Percentiles rank a stretch among this genome's conserved stretches.
phyloP scores from a whole-genome alignment of 1,140 invertebrate species.

The Scylla paramamosain region DNA sequence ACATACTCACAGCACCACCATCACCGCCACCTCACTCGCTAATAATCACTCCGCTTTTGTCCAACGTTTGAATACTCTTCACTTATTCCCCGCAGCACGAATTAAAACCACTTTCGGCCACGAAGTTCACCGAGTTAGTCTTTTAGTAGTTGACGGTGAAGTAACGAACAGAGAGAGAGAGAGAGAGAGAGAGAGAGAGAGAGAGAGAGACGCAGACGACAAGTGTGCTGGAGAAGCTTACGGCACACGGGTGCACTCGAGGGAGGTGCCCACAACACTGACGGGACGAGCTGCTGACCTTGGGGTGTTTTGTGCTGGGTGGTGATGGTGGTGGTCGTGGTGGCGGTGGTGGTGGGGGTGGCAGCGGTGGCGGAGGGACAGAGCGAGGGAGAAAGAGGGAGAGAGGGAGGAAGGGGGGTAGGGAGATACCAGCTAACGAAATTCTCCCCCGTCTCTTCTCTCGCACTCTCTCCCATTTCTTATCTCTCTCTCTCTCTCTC shows the following conservation, averaged over 20 bases:
- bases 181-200: not conserved
- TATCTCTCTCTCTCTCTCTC: no score
- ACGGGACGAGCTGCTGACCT: not conserved
- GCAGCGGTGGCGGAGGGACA: not conserved
- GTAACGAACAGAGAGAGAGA: not conserved
- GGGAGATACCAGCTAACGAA: not conserved
- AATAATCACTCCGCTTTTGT: not conserved
- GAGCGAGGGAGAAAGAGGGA: not conserved
- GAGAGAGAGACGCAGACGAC: not conserved
- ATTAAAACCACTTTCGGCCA: no score
- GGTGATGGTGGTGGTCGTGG: not conserved
- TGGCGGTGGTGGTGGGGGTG: not conserved
- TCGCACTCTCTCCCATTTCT: no score
- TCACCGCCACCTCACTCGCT: not conserved
- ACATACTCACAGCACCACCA: no score
- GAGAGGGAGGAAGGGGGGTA: not conserved
- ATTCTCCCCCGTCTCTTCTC: no score
- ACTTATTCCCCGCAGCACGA: not conserved
- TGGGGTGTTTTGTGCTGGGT: not conserved
- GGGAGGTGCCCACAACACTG: slow-evolving; percentile 9
- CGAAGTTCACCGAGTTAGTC: no score
- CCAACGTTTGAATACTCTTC: not conserved
- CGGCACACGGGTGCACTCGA: not conserved
- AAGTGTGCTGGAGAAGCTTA: not conserved
- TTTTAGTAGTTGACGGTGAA: not conserved